Evolutionary conservation across 1,140 invertebrate species (phyloP).

Genomic region (Zaprionus nigranus): DNA sequence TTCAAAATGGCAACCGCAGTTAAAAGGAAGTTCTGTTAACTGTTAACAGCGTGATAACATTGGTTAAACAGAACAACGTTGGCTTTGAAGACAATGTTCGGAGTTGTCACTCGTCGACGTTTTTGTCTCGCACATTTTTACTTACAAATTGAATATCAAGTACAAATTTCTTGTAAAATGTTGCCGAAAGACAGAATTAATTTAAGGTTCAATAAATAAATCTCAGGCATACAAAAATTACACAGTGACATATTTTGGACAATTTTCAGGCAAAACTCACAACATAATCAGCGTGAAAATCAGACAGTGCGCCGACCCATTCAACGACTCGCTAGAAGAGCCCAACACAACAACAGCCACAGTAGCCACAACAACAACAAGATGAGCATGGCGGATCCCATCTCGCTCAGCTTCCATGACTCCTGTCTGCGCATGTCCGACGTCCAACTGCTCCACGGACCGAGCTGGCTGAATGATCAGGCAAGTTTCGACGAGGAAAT

Average conservation of each 20-base stretch:
- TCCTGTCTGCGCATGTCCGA: constrained; percentile 91
- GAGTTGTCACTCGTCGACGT: constrained; percentile 2
- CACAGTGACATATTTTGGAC: neutral
- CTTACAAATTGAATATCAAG: neutral
- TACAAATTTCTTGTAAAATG: constrained; percentile 40
- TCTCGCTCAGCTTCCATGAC: constrained; percentile 93
- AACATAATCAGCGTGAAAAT: constrained; percentile 61
- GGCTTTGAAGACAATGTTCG: constrained; percentile 13
- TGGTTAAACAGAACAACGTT: constrained; percentile 10
- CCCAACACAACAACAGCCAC: neutral
- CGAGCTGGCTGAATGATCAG: constrained; percentile 94
- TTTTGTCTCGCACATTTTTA: neutral
- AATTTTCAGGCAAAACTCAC: constrained; percentile 57
- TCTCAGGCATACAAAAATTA: neutral
- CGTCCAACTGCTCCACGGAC: constrained; percentile 90
- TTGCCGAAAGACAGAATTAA: constrained; percentile 51
- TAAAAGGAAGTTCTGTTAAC: neutral
- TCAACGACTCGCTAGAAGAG: constrained; percentile 20
- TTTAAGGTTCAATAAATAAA: constrained; percentile 34
- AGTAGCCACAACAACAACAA: constrained; percentile 39
- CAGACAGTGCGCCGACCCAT: constrained; percentile 29
- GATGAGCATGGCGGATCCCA: constrained; percentile 76
- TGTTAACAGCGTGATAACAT: constrained; percentile 9
- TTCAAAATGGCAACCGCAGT: neutral
- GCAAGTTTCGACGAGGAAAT: constrained; percentile 19